phyloP scores from a whole-genome alignment of 2,797 vertebrate genomes.

The Paratrypauchen microcephalus region DNA sequence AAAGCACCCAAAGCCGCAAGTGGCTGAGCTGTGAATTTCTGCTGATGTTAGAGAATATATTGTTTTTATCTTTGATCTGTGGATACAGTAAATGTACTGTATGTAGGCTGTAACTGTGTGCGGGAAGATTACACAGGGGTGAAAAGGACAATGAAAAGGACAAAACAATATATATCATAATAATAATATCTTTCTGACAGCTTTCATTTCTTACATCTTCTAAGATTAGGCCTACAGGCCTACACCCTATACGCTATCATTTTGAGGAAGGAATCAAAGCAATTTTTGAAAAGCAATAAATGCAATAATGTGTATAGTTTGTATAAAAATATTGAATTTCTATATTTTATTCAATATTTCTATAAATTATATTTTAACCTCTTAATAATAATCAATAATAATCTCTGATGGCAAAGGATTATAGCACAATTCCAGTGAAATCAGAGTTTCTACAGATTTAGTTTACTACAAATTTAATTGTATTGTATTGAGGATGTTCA shows the following conservation, averaged over 20 bases:
- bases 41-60: conserved; percentile 24
- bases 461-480: not conserved
- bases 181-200: not conserved
- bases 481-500: not conserved
- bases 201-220: conserved; percentile 34
- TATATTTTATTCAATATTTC: not conserved
- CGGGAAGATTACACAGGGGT: not conserved
- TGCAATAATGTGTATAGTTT: not conserved
- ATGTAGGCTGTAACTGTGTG: not conserved
- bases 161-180: not conserved
- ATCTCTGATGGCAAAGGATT: too few species aligned
- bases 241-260: not conserved
- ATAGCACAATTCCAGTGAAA: too few species aligned
- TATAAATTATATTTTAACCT: not conserved
- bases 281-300: too few species aligned
- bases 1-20: not conserved
- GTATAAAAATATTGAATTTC: not conserved
- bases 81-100: conserved; percentile 1
- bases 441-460: too few species aligned
- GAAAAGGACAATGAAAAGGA: not conserved
- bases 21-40: not conserved
- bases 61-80: conserved; percentile 20
- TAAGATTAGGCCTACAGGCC: not conserved
- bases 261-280: conserved; percentile 16
- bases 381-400: too few species aligned